A percentile compares a stretch with the other conserved stretches of the same genome.
These are phyloP conservation scores for Rhinolophus ferrumequinum DNA, from an alignment of 2,113 vertebrate species.

Conservation along the genomic window DNA sequence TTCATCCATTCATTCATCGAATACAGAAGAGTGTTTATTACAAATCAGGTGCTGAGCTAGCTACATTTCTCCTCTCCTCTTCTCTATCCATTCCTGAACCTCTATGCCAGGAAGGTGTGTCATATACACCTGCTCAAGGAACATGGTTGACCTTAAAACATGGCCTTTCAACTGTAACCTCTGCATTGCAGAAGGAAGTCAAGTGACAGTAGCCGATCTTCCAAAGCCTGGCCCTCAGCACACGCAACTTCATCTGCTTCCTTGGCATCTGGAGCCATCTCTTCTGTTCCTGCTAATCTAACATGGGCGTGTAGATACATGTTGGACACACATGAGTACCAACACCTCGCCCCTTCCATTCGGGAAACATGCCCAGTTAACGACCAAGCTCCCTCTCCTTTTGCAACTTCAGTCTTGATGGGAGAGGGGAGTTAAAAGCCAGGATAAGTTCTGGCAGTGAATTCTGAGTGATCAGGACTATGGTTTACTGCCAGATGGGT, in stretches of 20 bases:
- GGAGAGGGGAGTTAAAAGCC: neutral
- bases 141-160: neutral
- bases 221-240: neutral
- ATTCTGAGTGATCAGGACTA: neutral
- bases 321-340: neutral
- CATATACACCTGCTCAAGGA: conserved; percentile 1
- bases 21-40: neutral
- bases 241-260: neutral
- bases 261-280: neutral
- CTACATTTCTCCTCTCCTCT: neutral
- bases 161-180: neutral
- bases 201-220: neutral
- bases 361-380: conserved; percentile 21
- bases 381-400: neutral
- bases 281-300: conserved; percentile 2
- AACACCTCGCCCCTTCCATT: neutral
- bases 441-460: conserved; percentile 35
- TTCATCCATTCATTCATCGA: neutral
- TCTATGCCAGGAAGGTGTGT: neutral
- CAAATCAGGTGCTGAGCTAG: neutral
- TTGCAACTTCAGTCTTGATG: neutral
- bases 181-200: neutral
- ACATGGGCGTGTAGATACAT: neutral
- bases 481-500: neutral
- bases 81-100: neutral